Evolutionary conservation across 2,113 vertebrate species (phyloP), one percentile per base, ranked within the genome.

Genomic region (Albula goreensis): DNA sequence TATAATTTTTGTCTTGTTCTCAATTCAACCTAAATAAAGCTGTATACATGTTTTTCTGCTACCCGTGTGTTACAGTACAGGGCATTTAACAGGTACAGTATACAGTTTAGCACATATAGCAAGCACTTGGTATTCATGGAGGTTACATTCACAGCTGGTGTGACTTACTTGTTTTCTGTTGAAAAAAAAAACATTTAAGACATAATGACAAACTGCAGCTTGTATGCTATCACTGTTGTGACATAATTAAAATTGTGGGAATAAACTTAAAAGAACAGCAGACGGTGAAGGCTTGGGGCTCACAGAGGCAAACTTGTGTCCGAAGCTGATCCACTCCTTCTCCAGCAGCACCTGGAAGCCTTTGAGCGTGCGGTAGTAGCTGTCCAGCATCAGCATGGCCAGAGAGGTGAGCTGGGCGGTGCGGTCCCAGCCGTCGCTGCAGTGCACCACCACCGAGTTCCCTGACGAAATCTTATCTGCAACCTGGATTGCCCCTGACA

Each of bases 301-400:
- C 93, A 98, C 98, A 25, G 97, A 98, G 56, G 97, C 94, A 84
- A 99, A 99, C 90, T 99, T 99, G 93, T 99, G 98, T 79, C 98
- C 98, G 52, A 99, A 99, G 89, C 98, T 96, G 92, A 99, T 96
- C 98, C 98, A 99, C 82, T 99, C 98, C 85, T 99, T 99, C 60
- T 99, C 97, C 83, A 99, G 94, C 86, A 99, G 92, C 81, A 98
- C 98, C 94, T 99, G 96, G 79, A 99, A 99, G 10, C 98, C 98
- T 86, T 94, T 87, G 0, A 99, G 95, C 0, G 97, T 98, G 88
- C 98, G 96, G 91, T 97, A 99, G 94, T 97, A 97, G 85, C 97
- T 97, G 94, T 99, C 98, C 85, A 99, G 89, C 98, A 99, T 99
- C 87, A 99, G 88, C 97, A 99, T 98, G 90, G 98, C 96, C 91